Base-by-base conservation (phyloP, 2,888 invertebrate species). In the Tineola bisselliella region DNA sequence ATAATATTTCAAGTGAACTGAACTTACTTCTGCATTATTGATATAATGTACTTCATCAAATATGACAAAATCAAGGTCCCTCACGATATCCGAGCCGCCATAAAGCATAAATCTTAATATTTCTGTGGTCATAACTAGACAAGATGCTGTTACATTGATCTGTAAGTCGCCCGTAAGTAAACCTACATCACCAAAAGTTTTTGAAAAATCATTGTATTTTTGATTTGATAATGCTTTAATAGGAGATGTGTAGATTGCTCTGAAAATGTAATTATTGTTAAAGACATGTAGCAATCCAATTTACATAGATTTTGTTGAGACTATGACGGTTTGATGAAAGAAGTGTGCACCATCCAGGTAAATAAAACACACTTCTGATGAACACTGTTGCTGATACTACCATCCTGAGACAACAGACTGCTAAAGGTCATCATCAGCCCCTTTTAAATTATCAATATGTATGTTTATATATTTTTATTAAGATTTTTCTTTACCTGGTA, bases 1-100 rank as follows among this genome's bases (percentile, higher is more conserved):
- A 25, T 25, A 25, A 25, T 25, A 44, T 12, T 25, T 25, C 6
- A 4, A 25, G 6, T 25, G 25, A n/a, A n/a, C n/a, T n/a, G n/a
- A n/a, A n/a, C n/a, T n/a, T n/a, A n/a, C 95, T 86, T 97, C 96
- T 48, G 92, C 90, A 81, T 99, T 97, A 78, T 99, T 99, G 65
- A 99, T 96, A 73, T 99, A 99, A 78, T 99, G 99, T 8, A 99
- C 98, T 86, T 99, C 99, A 79, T 99, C 99, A 75, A 99, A 99
- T 70, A 99, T 96, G 1, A 99, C 99, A 88, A 97, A 99, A 77
- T 99, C 99, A 61, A 99, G 87, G 78, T 99, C 99, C 54, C 98
- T 90, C 0, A 98, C 94, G 61, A 97, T 93, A 71, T 99, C 98
- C 63, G 93, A 93, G 8, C 97, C 97, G 62, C 96, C 96, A 75